Percentiles rank a stretch among this genome's conserved stretches.
Conservation (phyloP, 2,888 invertebrate species). For the Clepsis dumicolana region DNA sequence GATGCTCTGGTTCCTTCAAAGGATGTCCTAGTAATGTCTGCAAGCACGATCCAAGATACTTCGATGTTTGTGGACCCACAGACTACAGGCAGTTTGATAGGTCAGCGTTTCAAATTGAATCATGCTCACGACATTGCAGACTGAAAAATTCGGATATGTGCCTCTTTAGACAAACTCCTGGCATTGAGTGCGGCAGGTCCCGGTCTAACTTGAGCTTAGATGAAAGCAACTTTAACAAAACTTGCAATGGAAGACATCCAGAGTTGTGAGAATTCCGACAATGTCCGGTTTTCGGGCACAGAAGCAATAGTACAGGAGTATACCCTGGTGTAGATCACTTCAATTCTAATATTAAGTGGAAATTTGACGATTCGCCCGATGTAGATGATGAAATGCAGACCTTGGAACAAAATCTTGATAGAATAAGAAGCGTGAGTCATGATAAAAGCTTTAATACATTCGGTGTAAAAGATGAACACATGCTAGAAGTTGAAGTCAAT, state of each 20-base stretch:
- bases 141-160: constrained; percentile 81
- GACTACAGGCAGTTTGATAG: constrained; percentile 79
- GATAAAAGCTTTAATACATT: constrained; percentile 74
- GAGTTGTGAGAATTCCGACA: constrained; percentile 85
- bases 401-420: constrained; percentile 81
- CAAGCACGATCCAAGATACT: constrained; percentile 79
- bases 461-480: constrained; percentile 72
- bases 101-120: constrained; percentile 81
- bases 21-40: constrained; percentile 74
- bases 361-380: constrained; percentile 75
- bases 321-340: constrained; percentile 83
- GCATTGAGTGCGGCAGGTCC: constrained; percentile 77
- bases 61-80: constrained; percentile 74
- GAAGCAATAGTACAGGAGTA: constrained; percentile 82
- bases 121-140: constrained; percentile 80
- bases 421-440: constrained; percentile 80
- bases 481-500: constrained; percentile 81
- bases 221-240: constrained; percentile 80
- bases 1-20: constrained; percentile 81
- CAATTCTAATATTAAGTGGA: constrained; percentile 82
- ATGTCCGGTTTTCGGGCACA: constrained; percentile 84
- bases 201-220: constrained; percentile 82
- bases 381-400: constrained; percentile 73
- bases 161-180: constrained; percentile 75
- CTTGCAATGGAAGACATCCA: constrained; percentile 80